Evolutionary conservation across 2,113 vertebrate genomes (phyloP).

Genomic region (Diglossa brunneiventris): DNA sequence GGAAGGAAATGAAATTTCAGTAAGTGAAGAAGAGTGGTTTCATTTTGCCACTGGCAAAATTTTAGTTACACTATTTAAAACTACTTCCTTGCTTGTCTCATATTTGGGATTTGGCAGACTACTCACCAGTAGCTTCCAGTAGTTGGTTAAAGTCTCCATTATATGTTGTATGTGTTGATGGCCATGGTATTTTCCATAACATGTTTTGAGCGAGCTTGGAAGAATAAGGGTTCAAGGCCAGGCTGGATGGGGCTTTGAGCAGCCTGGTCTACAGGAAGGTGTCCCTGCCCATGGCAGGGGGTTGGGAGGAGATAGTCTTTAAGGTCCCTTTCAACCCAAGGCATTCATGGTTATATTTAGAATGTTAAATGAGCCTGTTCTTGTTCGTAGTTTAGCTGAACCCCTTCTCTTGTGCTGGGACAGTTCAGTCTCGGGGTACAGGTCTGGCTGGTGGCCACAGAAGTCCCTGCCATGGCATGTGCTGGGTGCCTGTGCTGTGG

Average conservation of each 20-base stretch:
- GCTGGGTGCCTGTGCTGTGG: too few relatives aligned
- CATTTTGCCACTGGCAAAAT: neutral
- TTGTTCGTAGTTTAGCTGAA: neutral
- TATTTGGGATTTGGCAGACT: neutral
- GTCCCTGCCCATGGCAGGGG: neutral
- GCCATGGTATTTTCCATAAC: neutral
- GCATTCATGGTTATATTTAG: neutral
- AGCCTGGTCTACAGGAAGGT: neutral
- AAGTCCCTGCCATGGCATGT: too few relatives aligned
- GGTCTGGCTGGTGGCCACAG: rapidly evolving
- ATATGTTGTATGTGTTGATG: neutral
- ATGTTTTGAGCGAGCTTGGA: neutral
- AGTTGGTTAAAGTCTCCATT: neutral
- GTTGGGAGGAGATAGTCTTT: rapidly evolving
- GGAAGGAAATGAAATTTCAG: neutral
- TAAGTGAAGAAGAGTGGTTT: neutral
- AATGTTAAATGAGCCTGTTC: neutral
- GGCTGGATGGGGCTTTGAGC: neutral
- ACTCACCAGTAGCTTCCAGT: neutral
- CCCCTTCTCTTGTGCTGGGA: neutral
- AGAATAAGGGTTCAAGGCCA: neutral
- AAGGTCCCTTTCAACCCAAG: neutral
- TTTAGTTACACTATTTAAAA: neutral
- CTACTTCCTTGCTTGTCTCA: neutral
- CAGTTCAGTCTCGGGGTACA: rapidly evolving